phyloP scores from a whole-genome alignment of 2,797 vertebrate species.

The Cyprinodon diabolis region DNA sequence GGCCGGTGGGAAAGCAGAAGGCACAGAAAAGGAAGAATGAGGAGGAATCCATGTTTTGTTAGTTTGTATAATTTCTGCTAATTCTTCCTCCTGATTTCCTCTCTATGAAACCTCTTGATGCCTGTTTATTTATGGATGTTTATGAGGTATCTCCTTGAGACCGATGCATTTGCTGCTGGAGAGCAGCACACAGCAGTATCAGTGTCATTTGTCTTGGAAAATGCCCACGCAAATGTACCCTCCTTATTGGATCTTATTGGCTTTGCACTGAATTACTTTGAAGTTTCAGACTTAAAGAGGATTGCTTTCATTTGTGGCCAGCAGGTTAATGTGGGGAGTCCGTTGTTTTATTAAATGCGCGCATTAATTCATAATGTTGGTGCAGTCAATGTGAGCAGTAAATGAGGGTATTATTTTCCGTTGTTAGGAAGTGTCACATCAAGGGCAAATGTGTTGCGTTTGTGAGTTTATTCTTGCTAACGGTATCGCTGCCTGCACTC shows the following conservation, averaged over 20 bases:
- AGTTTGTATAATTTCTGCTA: slow-evolving; percentile 31
- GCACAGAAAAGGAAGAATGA: slow-evolving; percentile 14
- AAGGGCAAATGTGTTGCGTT: slow-evolving; percentile 12
- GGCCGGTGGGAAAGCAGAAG: slow-evolving; percentile 34
- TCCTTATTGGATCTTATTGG: slow-evolving; percentile 45
- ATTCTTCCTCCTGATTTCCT: slow-evolving; percentile 30
- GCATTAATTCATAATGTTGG: slow-evolving; percentile 61
- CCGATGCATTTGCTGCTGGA: slow-evolving; percentile 38
- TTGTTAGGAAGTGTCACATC: slow-evolving; percentile 29
- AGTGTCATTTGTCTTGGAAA: slow-evolving; percentile 60
- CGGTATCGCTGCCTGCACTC: slow-evolving; percentile 4
- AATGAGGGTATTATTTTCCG: slow-evolving; percentile 27
- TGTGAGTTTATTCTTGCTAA: slow-evolving; percentile 7
- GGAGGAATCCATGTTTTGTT: slow-evolving; percentile 23
- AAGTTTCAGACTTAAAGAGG: slow-evolving; percentile 65
- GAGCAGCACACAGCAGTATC: slow-evolving; percentile 40
- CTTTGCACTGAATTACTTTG: slow-evolving; percentile 72
- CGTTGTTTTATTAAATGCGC: slow-evolving; percentile 57
- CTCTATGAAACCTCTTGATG: slow-evolving; percentile 22
- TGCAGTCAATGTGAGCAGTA: slow-evolving; percentile 34
- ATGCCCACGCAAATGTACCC: slow-evolving; percentile 61
- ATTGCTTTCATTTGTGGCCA: slow-evolving; percentile 70
- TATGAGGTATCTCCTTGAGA: slow-evolving; percentile 42
- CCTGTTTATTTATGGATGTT: slow-evolving; percentile 34
- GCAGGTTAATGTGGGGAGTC: slow-evolving; percentile 65